phyloP scores from a whole-genome alignment of 2,113 vertebrate species.

The Equus przewalskii region DNA sequence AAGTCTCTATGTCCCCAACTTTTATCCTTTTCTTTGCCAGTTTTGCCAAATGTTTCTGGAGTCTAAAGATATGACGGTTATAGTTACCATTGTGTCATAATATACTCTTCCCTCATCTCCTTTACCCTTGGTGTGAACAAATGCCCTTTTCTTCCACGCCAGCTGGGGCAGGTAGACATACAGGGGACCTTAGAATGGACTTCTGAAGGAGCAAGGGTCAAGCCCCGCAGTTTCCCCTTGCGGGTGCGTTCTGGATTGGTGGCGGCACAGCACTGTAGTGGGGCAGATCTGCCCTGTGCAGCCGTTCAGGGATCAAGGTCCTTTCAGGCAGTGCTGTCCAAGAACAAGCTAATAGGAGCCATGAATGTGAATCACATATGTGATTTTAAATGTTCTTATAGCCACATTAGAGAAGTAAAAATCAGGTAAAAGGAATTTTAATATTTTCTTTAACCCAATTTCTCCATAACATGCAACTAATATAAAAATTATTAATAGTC shows the following conservation, averaged over 20 bases:
- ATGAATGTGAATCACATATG: background rate
- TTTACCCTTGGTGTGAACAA: background rate
- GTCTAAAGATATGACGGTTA: background rate
- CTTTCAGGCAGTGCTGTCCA: background rate
- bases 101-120: background rate
- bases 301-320: background rate
- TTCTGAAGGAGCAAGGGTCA: background rate
- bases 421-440: background rate
- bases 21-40: conserved; percentile 30
- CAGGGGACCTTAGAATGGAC: background rate
- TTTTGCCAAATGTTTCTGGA: background rate
- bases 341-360: background rate
- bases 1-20: background rate
- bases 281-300: background rate
- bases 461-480: background rate
- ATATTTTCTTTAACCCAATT: conserved; percentile 14
- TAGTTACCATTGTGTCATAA: background rate
- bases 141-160: background rate
- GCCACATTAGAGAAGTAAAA: conserved; percentile 1
- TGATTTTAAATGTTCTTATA: conserved; percentile 14
- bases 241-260: background rate
- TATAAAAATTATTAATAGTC: conserved; percentile 14
- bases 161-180: background rate
- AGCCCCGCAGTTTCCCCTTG: background rate
- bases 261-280: background rate